Evolutionary conservation across 2,888 invertebrate species (phyloP).

Genomic region (Lasius platythorax): DNA sequence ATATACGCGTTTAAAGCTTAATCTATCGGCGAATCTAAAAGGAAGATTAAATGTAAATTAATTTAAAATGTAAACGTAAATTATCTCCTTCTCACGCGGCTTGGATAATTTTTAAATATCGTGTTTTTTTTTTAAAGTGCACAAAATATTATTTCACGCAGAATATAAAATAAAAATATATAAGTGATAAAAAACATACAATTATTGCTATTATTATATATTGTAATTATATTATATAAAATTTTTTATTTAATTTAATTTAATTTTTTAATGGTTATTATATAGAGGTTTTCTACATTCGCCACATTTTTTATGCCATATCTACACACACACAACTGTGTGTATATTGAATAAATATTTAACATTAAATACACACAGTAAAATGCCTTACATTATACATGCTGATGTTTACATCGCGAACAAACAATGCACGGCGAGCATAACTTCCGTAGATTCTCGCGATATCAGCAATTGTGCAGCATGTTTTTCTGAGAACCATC

Average conservation of each 20-base stretch:
- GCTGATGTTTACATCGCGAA: not conserved
- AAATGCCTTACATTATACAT: not conserved
- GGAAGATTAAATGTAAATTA: not conserved
- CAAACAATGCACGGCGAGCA: not conserved
- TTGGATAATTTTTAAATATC: not conserved
- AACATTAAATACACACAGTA: not conserved
- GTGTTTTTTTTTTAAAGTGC: not conserved
- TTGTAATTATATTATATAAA: not conserved
- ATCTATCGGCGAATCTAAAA: not conserved
- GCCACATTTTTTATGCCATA: not conserved
- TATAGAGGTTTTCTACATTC: not conserved
- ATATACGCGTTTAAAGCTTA: constrained; percentile 32
- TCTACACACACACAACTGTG: not conserved
- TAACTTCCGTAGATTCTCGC: not conserved
- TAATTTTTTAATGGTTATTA: not conserved
- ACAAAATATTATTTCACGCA: not conserved
- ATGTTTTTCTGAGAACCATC: not conserved
- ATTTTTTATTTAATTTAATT: not conserved
- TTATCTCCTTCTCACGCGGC: not conserved
- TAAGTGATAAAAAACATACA: not conserved
- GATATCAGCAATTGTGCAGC: not conserved
- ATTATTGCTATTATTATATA: constrained; percentile 1
- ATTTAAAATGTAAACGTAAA: not conserved
- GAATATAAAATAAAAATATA: not conserved
- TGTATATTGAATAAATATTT: constrained; percentile 3